Percentiles rank a stretch among this genome's conserved stretches.
These are phyloP conservation scores for Caenorhabditis parvicauda DNA, from an alignment of 2,888 invertebrate species.

Conservation along the genomic window DNA sequence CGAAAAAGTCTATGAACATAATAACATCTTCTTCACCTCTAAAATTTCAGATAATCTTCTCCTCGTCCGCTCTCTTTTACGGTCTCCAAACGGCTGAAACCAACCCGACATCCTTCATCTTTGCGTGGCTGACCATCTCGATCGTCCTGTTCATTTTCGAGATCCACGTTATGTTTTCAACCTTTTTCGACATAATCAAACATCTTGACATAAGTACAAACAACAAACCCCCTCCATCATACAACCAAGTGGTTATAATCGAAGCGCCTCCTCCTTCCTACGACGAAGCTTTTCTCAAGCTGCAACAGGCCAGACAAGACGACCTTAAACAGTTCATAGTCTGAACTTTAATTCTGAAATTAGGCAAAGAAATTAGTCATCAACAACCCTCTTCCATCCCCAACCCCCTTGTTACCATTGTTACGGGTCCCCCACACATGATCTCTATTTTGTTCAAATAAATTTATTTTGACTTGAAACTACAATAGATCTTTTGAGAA, in stretches of 20 bases:
- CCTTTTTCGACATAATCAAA: slow-evolving; percentile 35
- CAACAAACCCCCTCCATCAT: slow-evolving; percentile 34
- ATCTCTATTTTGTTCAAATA: too few species aligned
- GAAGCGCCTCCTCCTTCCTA: slow-evolving; percentile 24
- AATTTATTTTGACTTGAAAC: too few species aligned
- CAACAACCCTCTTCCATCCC: neutral
- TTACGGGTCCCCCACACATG: too few species aligned
- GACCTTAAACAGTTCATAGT: neutral
- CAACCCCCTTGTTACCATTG: neutral
- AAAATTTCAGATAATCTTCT: slow-evolving; percentile 28
- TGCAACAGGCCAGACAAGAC: slow-evolving; percentile 8
- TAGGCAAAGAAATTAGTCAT: neutral
- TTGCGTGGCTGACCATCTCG: slow-evolving; percentile 32
- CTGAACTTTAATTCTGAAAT: too few species aligned
- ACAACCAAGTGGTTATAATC: slow-evolving; percentile 30
- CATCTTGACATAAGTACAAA: slow-evolving; percentile 29
- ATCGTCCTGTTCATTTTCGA: slow-evolving; percentile 35
- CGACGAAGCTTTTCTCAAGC: slow-evolving; percentile 19
- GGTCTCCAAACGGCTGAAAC: slow-evolving; percentile 39
- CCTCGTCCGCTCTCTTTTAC: slow-evolving; percentile 39
- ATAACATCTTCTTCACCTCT: too few species aligned
- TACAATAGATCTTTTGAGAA: too few species aligned
- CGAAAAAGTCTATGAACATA: too few species aligned
- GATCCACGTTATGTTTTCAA: slow-evolving; percentile 38
- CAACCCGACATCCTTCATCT: slow-evolving; percentile 18